These are phyloP conservation scores for Actenoides lindsayi DNA, from an alignment of 2,113 vertebrate species.

Conservation along the genomic window DNA sequence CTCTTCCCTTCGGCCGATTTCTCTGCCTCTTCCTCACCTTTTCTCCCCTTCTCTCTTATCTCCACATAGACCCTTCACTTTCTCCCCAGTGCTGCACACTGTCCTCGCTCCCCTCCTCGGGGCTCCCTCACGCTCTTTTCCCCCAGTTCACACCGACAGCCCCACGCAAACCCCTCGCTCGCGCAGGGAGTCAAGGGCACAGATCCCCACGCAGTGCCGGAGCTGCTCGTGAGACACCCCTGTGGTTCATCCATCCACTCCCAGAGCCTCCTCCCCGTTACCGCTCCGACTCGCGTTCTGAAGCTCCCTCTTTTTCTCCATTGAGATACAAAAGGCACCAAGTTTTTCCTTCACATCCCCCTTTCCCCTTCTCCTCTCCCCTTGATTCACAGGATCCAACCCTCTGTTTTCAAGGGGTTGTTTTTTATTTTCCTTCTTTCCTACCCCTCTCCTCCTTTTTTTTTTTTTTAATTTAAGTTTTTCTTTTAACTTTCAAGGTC, in stretches of 20 bases:
- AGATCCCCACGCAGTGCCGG: constrained; percentile 24
- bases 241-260: neutral
- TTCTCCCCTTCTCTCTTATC: neutral
- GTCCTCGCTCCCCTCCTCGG: neutral
- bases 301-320: constrained; percentile 55
- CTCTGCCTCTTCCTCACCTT: neutral
- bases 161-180: neutral
- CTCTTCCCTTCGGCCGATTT: neutral
- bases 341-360: constrained; percentile 74
- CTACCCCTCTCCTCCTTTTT: neutral
- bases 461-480: constrained; percentile 75
- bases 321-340: constrained; percentile 46
- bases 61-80: neutral
- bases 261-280: constrained; percentile 72
- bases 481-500: constrained; percentile 97
- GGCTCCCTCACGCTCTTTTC: neutral
- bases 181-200: constrained; percentile 40
- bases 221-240: constrained; percentile 48
- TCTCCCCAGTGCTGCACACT: neutral
- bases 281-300: constrained; percentile 68
- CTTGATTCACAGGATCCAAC: constrained; percentile 76
- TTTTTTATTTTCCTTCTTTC: constrained; percentile 33
- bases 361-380: constrained; percentile 71
- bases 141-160: neutral
- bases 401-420: constrained; percentile 65